Base-by-base conservation (phyloP, 1,140 invertebrate genomes). In the Halictus rubicundus region DNA sequence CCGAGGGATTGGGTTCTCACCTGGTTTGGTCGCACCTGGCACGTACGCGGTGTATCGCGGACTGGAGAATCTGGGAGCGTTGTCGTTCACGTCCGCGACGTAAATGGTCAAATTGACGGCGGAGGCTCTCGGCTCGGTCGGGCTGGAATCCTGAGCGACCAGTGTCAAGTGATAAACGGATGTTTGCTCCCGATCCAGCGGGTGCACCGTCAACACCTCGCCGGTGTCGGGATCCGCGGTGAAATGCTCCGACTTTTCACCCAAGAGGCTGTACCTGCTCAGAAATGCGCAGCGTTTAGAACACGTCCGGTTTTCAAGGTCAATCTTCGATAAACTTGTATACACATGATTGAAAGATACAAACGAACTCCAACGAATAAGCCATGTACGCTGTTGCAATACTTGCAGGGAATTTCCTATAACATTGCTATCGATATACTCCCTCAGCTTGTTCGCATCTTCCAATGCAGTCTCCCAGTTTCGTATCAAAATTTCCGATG, bases 341-440 rank as follows among this genome's bases (percentile, higher is more conserved):
- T n/a, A n/a, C 0, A 97, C 95, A 90, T 99, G 98, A 93, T 99
- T 99, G 94, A 99, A 99, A 93, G 99, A 99, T 0, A 99, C 98
- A 94, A 99, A 99, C 21, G 99, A 95, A 86, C 98, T 98, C 99
- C 99, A 99, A 93, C 99, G 99, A 86, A 99, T 98, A 0, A 99
- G 94, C 99, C 99, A 99, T 3, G 99, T 99, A 60, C 99, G 95
- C 91, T 99, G 99, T 92, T 99, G 99, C n/a, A 99, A 93, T 21
- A 97, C 95, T 91, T 99, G 97, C 79, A 99, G 95, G 70, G 98
- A 95, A 88, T 96, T 96, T 23, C 94, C 95, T 78, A 95, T 96
- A 27, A 96, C 95, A 88, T 96, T 97, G 81, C 96, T 97, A 89
- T 99, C 99, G 84, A 99, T 99, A 89, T 97, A 98, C 88, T 99